Conservation (phyloP, 2,113 vertebrate species). For the Dicerorhinus sumatrensis region DNA sequence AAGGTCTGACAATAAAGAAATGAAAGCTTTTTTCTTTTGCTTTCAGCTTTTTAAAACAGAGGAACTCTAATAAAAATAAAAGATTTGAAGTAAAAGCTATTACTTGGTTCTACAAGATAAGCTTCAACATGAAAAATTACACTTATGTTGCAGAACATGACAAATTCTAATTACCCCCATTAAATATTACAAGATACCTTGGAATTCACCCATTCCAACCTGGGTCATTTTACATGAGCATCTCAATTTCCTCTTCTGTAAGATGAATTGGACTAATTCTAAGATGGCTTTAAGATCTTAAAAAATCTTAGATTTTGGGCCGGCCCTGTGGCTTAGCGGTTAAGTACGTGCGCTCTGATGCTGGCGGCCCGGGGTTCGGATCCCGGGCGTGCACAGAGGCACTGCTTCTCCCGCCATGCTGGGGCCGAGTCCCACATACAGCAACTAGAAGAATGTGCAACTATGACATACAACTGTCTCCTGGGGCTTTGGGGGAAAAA, state of each 20-base stretch:
- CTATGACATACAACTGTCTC: too few species aligned
- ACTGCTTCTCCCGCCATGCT: too few species aligned
- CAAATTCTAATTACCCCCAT: conserved; percentile 1
- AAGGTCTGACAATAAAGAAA: conserved; percentile 35
- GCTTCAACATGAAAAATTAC: conserved; percentile 25
- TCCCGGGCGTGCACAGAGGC: too few species aligned
- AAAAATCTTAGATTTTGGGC: background rate
- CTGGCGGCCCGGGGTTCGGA: too few species aligned
- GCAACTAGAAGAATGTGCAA: too few species aligned
- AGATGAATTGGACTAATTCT: conserved; percentile 42
- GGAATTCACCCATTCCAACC: conserved; percentile 10
- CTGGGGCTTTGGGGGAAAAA: too few species aligned
- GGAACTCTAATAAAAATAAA: background rate
- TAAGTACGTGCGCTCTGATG: too few species aligned
- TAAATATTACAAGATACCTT: background rate
- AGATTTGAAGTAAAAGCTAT: background rate
- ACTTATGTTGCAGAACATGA: background rate
- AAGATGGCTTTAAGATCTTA: background rate
- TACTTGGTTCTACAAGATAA: conserved; percentile 45
- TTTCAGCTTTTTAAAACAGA: background rate
- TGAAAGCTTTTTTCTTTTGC: background rate
- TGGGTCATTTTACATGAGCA: conserved; percentile 8
- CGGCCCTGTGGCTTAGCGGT: too few species aligned
- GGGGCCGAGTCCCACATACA: too few species aligned
- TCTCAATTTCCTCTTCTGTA: conserved; percentile 37